Evolutionary conservation across 2,113 vertebrate species (phyloP), one percentile per base, ranked within the genome.

Genomic region (Podarcis raffonei): DNA sequence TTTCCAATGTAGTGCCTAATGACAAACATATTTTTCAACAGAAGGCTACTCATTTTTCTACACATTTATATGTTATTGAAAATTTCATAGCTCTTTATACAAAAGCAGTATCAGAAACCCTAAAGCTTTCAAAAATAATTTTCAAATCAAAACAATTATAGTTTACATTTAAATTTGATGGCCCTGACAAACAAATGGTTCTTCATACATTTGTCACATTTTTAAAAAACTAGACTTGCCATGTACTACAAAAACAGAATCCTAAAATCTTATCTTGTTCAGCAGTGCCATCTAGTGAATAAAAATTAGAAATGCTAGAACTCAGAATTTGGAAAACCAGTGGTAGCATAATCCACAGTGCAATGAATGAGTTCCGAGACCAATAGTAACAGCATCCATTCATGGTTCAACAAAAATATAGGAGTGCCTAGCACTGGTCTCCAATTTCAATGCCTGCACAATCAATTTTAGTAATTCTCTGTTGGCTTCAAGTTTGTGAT

Each of bases 211-310:
- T 48, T 68, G 3, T 39, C 7, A 6, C 4, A 12, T 35, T 81
- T 30, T 7, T 22, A 53, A 53, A 37, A 68, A 48, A 37, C 53
- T 18, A 27, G 5, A 22, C 27, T 66, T 42, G 9, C 35, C 37
- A 42, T 22, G 9, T 32, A 23, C 35, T 65, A 27, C 71, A 22
- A 76, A 32, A 75, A 6, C 35, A 32, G 13, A 4, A 12, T 71
- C 23, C 66, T 74, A 81, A 66, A 65, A 68, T 8, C 30, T 68
- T 35, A n/a, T 6, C n/a, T 77, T 78, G 62, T 78, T 53, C 72
- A 88, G 48, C 81, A 78, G 18, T 37, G 74, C 87, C 87, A 77
- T n/a, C 87, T 78, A 83, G 87, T 4, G 87, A 30, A 4, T 32
- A 37, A 0, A 3, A n/a, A n/a, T 48, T 22, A 77, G 32, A 87